Evolutionary conservation across 2,888 invertebrate species (phyloP).

Genomic region (Acanthosepion lycidas): DNA sequence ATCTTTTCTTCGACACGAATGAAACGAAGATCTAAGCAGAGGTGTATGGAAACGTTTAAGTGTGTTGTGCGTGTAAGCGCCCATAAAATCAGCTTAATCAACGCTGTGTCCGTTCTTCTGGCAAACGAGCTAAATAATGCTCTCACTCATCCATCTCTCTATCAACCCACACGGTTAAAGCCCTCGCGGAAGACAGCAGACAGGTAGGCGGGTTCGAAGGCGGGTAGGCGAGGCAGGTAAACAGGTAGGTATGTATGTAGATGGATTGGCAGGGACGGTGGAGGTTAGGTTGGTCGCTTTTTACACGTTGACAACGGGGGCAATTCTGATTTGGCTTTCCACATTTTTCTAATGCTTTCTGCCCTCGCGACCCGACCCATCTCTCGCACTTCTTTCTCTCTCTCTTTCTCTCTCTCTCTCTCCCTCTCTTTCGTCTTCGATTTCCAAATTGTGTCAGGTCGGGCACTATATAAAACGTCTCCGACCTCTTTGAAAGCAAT

Average conservation of each 20-base stretch:
- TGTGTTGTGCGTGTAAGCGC: background rate
- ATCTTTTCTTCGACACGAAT: background rate
- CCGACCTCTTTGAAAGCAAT: too few relatives aligned
- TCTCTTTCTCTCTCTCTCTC: background rate
- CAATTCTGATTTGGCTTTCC: background rate
- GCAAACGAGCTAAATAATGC: background rate
- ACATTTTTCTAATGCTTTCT: background rate
- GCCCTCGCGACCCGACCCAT: background rate
- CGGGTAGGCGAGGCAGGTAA: background rate
- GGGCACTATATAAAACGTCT: too few relatives aligned
- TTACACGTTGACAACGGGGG: too few relatives aligned
- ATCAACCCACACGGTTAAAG: background rate
- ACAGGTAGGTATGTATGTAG: too few relatives aligned
- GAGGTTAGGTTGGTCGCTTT: too few relatives aligned
- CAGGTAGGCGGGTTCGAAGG: conserved; percentile 9
- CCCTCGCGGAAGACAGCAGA: background rate
- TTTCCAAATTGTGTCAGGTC: too few relatives aligned
- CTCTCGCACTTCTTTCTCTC: background rate
- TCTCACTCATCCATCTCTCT: background rate
- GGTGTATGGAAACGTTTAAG: background rate
- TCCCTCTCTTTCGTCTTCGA: background rate
- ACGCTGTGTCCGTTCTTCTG: background rate
- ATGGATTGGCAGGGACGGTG: too few relatives aligned
- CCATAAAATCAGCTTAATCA: background rate
- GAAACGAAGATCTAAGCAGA: background rate